Base-by-base conservation (phyloP, 30 jellyfish, hydroid and myxozoan species). In the Rhopilema esculentum region DNA sequence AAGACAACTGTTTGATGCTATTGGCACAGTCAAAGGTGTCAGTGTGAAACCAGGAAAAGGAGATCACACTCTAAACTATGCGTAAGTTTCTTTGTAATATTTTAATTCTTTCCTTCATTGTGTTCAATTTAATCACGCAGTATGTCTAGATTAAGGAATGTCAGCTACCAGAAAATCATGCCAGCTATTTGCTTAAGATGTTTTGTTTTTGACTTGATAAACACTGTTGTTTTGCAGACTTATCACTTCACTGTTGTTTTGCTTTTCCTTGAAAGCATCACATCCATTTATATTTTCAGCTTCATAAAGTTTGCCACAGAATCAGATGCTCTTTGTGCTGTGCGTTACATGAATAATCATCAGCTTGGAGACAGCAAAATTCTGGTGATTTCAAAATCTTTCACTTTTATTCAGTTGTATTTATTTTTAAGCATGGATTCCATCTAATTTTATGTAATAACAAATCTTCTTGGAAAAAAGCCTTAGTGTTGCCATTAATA, bases 321-420 rank as follows among this genome's bases (percentile, higher is more conserved):
- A 31, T 81, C 75, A 6, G 93, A 85, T 85, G 93, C 93, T 0
- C n/a, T 33, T 16, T 30, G 66, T 61, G 93, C 93, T 85, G 93
- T 64, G 9, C 49, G 75, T n/a, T 85, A 72, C 70, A n/a, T 85
- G 88, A 61, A 85, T 27, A 73, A 85, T 65, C 22, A 50, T 16
- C 68, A 49, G 1, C 15, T 73, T 21, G 88, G 85, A 27, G 51
- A 53, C 0, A 28, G 85, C 28, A 73, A 74, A 21, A 75, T 85
- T 74, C 26, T 72, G 93, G 93, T 85, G 65, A 28, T 70, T 24
- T 70, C 24, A 28, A 1, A 24, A 4, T 67, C 33, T 23, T 1
- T 4, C 19, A 40, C 23, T 20, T 19, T 67, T 6, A 2, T 40
- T 40, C 12, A 2, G 57, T 40, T 40, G 57, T 12, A n/a, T 40